Base-by-base conservation (phyloP, 2,888 invertebrate genomes). In the Sarcophaga rosellei region DNA sequence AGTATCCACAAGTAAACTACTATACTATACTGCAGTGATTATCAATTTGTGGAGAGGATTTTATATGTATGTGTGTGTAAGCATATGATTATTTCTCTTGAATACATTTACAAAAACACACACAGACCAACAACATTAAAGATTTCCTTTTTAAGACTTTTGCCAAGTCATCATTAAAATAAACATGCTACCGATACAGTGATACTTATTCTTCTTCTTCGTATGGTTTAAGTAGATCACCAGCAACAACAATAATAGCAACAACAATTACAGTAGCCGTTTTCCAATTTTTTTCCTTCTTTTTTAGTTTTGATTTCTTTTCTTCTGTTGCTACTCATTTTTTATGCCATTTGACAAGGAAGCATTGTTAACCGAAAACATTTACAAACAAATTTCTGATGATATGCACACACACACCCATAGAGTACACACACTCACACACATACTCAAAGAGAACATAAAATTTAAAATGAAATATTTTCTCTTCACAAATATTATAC, bases 161-260 rank as follows among this genome's bases (percentile, higher is more conserved):
- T 86, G 84, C 86, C 86, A 86, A 86, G 83, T 86, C 86, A 86
- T 86, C 86, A 86, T 86, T 86, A 86, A 86, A 86, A 84, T 86
- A 86, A 84, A 86, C 84, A 84, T 86, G 63, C 35, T 0, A 35
- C 8, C 35, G 35, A 65, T 61, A 47, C 35, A 65, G 1, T 76
- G 20, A 21, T 61, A 53, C 1, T 45, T 72, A 21, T 80, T 57
- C 12, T 61, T 66, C 25, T 63, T 53, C 59, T 70, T 81, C 35
- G 35, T 35, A 35, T 35, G 35, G 35, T 35, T 35, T 35, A 35
- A 35, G 35, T 35, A 35, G 35, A 35, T 35, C 35, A 35, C 8
- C 35, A 35, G 6, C 35, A 35, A 35, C 35, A 35, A 1, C 35
- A 35, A 35, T 6, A 35, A 35, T 12, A 78, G 6, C 8, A 35